Conservation (phyloP, 2,888 invertebrate genomes). For the Tenthredo livida region DNA sequence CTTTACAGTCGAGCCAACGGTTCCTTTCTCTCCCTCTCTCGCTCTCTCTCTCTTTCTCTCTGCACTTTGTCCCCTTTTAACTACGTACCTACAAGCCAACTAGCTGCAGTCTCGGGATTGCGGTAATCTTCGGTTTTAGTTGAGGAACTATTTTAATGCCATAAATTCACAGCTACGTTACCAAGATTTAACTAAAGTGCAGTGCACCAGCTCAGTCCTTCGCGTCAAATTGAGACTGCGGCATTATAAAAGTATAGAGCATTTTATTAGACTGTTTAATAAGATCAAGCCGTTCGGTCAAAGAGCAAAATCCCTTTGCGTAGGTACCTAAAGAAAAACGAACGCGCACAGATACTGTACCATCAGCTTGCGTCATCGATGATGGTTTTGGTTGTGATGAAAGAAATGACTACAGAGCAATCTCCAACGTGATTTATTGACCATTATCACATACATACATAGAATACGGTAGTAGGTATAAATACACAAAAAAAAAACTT, state of each 20-base stretch:
- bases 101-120: slow-evolving; percentile 20
- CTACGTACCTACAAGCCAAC: background rate
- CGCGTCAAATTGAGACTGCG: background rate
- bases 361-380: no score
- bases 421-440: no score
- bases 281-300: background rate
- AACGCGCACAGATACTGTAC: no score
- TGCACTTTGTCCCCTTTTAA: slow-evolving; percentile 18
- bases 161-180: slow-evolving; percentile 15
- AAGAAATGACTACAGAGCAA: no score
- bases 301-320: background rate
- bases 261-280: background rate
- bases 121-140: slow-evolving; percentile 12
- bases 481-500: no score
- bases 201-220: background rate
- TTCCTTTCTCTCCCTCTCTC: background rate
- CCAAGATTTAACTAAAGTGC: background rate
- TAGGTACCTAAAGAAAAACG: background rate
- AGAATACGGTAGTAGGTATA: no score
- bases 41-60: background rate
- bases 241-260: background rate
- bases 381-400: no score
- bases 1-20: slow-evolving; percentile 30
- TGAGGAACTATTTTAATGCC: slow-evolving; percentile 24
- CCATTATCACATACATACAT: no score